Base-by-base conservation (phyloP, 2,797 vertebrate genomes). In the Sebastes hubbsi region DNA sequence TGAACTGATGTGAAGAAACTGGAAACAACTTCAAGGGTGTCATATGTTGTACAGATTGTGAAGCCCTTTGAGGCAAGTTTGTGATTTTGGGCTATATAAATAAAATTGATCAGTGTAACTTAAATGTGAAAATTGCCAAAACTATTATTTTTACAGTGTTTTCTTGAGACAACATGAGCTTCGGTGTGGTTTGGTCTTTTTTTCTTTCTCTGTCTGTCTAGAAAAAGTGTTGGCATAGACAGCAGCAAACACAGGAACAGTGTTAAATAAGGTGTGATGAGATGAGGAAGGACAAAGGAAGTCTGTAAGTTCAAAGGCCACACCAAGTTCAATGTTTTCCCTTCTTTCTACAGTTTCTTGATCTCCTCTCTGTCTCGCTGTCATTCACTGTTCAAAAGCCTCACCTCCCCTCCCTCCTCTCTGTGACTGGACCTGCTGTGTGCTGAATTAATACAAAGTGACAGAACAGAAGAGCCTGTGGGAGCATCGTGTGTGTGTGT, bases 401-500 rank as follows among this genome's bases (percentile, higher is more conserved):
- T 59, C 27, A 9, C 32, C 29, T 25, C 14, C 30, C 27, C 14
- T 46, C 8, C 54, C 25, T 20, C 42, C 71, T 63, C 62, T 62
- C 64, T 60, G 32, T 56, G 32, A 74, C 85, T 80, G 83, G 74
- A 87, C 72, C 75, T 55, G 18, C 81, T 86, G 62, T 77, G 80
- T 64, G 67, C 66, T 88, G 81, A 60, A 79, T 85, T 89, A 91
- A 94, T 87, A 75, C 82, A 90, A 90, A 91, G 86, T 87, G 91
- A 91, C 92, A 94, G 87, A 83, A 83, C 81, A 82, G 84, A 83
- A 87, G 70, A 72, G 91, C 83, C 85, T 77, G 66, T 77, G 82
- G 87, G 76, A 80, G 70, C 58, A 20, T 56, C 56, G 30, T 30
- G 66, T 81, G 66, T 81, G 73, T 72, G 75, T 61, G 73, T 72